Percentiles rank a stretch among this genome's conserved stretches.
Conservation (phyloP, 2,797 vertebrate species). For the Pogonophryne albipinna region DNA sequence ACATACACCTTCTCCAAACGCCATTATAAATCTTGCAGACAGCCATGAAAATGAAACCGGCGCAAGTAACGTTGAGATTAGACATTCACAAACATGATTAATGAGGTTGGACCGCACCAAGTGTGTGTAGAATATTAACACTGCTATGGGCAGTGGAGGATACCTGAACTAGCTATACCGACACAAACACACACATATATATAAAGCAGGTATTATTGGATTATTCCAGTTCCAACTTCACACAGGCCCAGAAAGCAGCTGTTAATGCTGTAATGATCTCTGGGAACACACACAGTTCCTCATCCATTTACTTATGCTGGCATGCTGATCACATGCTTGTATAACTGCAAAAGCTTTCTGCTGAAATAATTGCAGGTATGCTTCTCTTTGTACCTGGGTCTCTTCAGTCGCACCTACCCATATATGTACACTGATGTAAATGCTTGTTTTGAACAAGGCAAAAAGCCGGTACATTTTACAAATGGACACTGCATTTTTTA, state of each 20-base stretch:
- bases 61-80: slow-evolving; percentile 87
- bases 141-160: slow-evolving; percentile 66
- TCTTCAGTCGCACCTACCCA: neutral
- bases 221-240: slow-evolving; percentile 40
- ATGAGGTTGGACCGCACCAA: slow-evolving; percentile 79
- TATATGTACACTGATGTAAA: slow-evolving; percentile 1
- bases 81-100: slow-evolving; percentile 89
- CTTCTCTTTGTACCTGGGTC: neutral
- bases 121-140: slow-evolving; percentile 86
- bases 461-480: slow-evolving; percentile 12
- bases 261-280: slow-evolving; percentile 43
- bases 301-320: slow-evolving; percentile 31
- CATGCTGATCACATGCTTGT: slow-evolving; percentile 19
- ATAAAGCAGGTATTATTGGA: slow-evolving; percentile 34
- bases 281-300: slow-evolving; percentile 31
- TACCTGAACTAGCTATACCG: slow-evolving; percentile 59
- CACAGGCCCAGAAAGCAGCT: slow-evolving; percentile 38
- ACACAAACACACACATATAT: slow-evolving; percentile 37
- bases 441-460: slow-evolving; percentile 10
- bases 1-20: slow-evolving; percentile 69
- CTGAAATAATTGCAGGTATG: slow-evolving; percentile 10
- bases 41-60: slow-evolving; percentile 87
- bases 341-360: slow-evolving; percentile 23
- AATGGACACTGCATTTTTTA: slow-evolving; percentile 42
- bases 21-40: slow-evolving; percentile 88